Percentiles rank a stretch among this genome's conserved stretches.
Conservation (phyloP, 1,140 invertebrate species). For the Drosophila nasuta region DNA sequence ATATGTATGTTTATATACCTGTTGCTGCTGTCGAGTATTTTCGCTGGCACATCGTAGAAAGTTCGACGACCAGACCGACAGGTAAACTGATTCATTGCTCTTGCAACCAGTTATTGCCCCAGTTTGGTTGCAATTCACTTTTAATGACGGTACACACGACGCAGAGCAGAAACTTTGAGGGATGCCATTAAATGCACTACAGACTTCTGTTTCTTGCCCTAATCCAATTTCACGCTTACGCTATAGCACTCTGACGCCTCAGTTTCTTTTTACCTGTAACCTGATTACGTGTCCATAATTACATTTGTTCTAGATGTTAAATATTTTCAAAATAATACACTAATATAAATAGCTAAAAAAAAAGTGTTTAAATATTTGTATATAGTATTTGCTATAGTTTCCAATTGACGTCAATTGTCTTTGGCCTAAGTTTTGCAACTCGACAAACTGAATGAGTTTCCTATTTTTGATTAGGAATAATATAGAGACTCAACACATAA, state of each 20-base stretch:
- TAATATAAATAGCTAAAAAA: conserved; percentile 5
- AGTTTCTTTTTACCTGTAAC: background rate
- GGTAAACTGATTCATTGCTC: conserved; percentile 33
- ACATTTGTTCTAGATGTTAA: background rate
- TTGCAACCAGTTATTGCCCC: conserved; percentile 1
- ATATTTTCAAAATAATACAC: background rate
- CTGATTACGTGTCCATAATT: background rate
- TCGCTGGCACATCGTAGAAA: conserved; percentile 35
- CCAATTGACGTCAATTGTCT: conserved; percentile 44
- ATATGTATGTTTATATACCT: conserved; percentile 19
- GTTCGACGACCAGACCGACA: conserved; percentile 24
- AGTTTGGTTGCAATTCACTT: conserved; percentile 26
- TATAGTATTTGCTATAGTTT: background rate
- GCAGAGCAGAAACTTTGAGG: conserved; percentile 5
- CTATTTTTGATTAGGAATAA: conserved; percentile 41
- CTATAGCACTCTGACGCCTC: background rate
- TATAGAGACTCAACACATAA: background rate
- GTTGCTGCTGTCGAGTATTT: conserved; percentile 2
- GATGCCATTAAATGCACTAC: background rate
- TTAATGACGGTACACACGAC: conserved; percentile 6
- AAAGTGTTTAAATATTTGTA: background rate
- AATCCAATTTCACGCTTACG: background rate
- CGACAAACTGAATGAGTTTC: conserved; percentile 47
- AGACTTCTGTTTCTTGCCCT: background rate
- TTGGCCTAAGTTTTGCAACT: conserved; percentile 27